These are phyloP conservation scores for Rhombomys opimus DNA, from an alignment of 2,113 vertebrate species.

Conservation along the genomic window DNA sequence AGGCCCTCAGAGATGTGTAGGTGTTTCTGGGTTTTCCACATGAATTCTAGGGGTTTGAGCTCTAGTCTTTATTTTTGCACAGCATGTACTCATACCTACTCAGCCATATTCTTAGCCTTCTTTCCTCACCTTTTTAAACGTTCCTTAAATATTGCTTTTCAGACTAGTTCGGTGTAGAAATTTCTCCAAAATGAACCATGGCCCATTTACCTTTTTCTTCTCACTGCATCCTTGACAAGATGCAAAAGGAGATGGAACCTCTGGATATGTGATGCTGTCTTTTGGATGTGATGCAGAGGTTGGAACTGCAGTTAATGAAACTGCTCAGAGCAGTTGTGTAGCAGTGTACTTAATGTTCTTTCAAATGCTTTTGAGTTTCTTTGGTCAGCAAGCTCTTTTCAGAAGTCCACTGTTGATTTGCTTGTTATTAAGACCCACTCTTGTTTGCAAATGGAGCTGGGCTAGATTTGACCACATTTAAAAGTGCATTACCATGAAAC, in stretches of 20 bases:
- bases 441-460: not conserved
- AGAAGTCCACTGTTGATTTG: not conserved
- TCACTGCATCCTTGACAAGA: not conserved
- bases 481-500: not conserved
- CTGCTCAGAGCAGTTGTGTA: conserved; percentile 1
- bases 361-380: not conserved
- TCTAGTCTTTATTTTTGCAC: not conserved
- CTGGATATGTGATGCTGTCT: not conserved
- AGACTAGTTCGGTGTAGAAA: not conserved
- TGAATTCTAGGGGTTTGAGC: not conserved
- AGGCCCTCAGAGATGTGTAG: accelerated
- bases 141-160: not conserved
- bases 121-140: not conserved
- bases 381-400: not conserved
- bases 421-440: not conserved
- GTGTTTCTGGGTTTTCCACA: not conserved
- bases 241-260: not conserved
- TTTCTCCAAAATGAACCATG: not conserved
- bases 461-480: not conserved
- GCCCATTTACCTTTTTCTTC: not conserved
- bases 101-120: not conserved
- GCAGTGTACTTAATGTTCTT: conserved; percentile 12
- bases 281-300: not conserved
- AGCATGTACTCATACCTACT: too few relatives aligned
- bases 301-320: conserved; percentile 48